These are phyloP conservation scores for Petrocephalus microphthalmus DNA, from an alignment of 2,113 vertebrate species.

Conservation along the genomic window DNA sequence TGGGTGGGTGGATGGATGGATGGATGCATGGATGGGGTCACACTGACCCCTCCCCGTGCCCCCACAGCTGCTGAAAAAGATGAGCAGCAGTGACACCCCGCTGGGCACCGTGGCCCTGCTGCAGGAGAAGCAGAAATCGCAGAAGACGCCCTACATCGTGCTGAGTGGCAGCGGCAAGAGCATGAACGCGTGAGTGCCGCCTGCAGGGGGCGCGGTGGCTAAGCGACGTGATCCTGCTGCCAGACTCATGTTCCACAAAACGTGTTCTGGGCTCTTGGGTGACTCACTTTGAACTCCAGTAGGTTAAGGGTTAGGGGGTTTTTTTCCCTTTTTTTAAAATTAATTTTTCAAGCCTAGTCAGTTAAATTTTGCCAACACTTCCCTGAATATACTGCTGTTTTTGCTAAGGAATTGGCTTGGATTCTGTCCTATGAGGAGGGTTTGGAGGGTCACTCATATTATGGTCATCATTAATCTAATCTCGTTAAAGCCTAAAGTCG, in stretches of 20 bases:
- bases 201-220: background rate
- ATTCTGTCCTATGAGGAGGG: background rate
- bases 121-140: slow-evolving; percentile 92
- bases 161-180: slow-evolving; percentile 89
- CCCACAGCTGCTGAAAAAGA: slow-evolving; percentile 79
- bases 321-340: too few species aligned
- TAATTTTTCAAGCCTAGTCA: too few species aligned
- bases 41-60: background rate
- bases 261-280: background rate
- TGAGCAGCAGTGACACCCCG: slow-evolving; percentile 89
- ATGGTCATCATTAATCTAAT: background rate
- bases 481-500: background rate
- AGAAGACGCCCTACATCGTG: slow-evolving; percentile 87
- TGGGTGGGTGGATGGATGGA: background rate
- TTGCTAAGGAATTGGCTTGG: background rate
- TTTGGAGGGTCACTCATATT: background rate
- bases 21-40: background rate
- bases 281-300: background rate
- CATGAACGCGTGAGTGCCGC: slow-evolving; percentile 74
- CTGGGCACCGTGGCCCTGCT: slow-evolving; percentile 82
- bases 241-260: background rate
- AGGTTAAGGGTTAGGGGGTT: background rate
- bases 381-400: too few species aligned
- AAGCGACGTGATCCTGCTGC: background rate
- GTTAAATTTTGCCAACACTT: too few species aligned